These are phyloP conservation scores for Anarsia innoxiella DNA, from an alignment of 2,888 invertebrate genomes.

Conservation along the genomic window DNA sequence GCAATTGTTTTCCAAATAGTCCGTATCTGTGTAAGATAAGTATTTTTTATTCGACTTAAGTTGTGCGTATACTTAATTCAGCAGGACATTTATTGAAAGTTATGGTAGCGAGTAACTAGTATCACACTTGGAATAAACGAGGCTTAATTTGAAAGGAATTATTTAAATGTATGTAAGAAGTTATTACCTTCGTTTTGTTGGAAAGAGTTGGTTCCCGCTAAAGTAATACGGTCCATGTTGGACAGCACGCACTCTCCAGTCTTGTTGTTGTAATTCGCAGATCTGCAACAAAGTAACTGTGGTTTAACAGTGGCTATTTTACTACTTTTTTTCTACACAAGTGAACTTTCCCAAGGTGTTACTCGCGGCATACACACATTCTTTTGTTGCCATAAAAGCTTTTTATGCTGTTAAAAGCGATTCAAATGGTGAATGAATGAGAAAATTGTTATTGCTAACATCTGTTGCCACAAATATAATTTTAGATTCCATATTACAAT, in stretches of 20 bases:
- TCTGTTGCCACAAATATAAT: conserved; percentile 12
- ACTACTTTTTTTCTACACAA: conserved; percentile 41
- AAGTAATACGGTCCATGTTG: conserved; percentile 93
- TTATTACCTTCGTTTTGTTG: conserved; percentile 77
- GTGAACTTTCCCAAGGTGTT: conserved; percentile 42
- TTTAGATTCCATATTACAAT: conserved; percentile 28
- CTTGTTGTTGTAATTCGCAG: conserved; percentile 91
- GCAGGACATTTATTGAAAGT: not conserved
- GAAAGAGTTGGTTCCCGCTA: conserved; percentile 87
- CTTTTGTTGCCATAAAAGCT: not conserved
- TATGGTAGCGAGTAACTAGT: not conserved
- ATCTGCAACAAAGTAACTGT: conserved; percentile 76
- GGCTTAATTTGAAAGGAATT: no score
- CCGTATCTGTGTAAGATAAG: conserved; percentile 59
- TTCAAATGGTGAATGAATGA: no score
- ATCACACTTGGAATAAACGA: no score
- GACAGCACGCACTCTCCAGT: conserved; percentile 91
- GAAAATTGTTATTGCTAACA: not conserved
- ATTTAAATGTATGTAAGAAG: not conserved
- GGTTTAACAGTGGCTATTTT: conserved; percentile 42
- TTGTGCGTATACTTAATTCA: no score
- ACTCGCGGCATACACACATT: not conserved
- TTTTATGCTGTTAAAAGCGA: no score
- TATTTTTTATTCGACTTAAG: no score
- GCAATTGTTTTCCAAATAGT: conserved; percentile 94